These are phyloP conservation scores for Nematostella vectensis DNA, from an alignment of 92 coral and sea anemone species.

Conservation along the genomic window DNA sequence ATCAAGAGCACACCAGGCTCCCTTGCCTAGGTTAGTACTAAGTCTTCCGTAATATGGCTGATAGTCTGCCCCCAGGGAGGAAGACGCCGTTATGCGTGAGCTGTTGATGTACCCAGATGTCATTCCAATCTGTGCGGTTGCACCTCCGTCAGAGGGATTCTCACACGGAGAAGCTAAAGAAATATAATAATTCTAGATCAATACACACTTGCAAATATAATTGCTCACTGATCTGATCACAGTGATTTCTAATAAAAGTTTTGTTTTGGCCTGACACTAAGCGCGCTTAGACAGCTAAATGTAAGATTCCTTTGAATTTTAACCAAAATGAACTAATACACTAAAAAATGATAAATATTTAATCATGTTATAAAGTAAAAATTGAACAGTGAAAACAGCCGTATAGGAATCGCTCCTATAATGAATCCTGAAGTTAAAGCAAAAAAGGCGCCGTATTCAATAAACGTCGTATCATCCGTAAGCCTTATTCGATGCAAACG, in stretches of 20 bases:
- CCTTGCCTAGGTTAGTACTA: slow-evolving; percentile 36
- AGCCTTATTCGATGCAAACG: too few species aligned
- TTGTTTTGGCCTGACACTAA: too few species aligned
- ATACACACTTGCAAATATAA: not conserved
- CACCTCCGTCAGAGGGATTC: not conserved
- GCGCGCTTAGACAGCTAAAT: too few species aligned
- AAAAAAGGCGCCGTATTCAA: too few species aligned
- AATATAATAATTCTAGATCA: not conserved
- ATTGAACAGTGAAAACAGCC: too few species aligned
- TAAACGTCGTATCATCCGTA: too few species aligned
- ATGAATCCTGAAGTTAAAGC: too few species aligned
- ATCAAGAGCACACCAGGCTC: slow-evolving; percentile 70
- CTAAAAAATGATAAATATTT: too few species aligned
- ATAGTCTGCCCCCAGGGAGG: slow-evolving; percentile 38
- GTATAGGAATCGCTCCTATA: too few species aligned
- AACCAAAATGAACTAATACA: too few species aligned
- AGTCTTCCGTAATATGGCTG: slow-evolving; percentile 44
- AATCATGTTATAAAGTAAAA: too few species aligned
- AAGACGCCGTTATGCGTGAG: slow-evolving; percentile 38
- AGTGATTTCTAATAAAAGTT: not conserved
- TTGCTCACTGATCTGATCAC: not conserved
- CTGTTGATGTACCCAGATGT: slow-evolving; percentile 14
- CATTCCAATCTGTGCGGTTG: slow-evolving; percentile 19
- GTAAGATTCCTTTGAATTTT: too few species aligned
- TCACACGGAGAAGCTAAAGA: not conserved